These are phyloP conservation scores for Erynnis tages DNA, from an alignment of 2,888 invertebrate species.

Conservation along the genomic window DNA sequence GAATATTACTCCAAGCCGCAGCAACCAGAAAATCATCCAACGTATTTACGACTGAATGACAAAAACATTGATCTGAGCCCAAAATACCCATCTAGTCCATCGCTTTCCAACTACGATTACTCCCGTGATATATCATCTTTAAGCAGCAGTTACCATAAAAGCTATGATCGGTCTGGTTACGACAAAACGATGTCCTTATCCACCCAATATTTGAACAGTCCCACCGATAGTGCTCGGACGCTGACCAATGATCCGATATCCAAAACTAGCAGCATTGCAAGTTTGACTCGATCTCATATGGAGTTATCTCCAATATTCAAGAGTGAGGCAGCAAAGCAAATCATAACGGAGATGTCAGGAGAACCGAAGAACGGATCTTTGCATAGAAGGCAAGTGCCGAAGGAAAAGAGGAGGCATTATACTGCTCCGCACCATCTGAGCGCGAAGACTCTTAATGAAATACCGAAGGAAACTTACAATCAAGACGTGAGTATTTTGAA, in stretches of 20 bases:
- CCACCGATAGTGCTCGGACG: slow-evolving; percentile 70
- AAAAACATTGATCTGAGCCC: slow-evolving; percentile 70
- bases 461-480: slow-evolving; percentile 70
- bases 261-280: slow-evolving; percentile 72
- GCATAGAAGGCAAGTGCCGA: slow-evolving; percentile 87
- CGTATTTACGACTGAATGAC: slow-evolving; percentile 55
- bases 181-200: slow-evolving; percentile 66
- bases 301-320: slow-evolving; percentile 91
- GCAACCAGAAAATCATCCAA: slow-evolving; percentile 51
- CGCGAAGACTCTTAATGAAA: slow-evolving; percentile 82
- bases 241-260: slow-evolving; percentile 73
- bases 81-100: slow-evolving; percentile 73
- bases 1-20: slow-evolving; percentile 60
- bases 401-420: slow-evolving; percentile 92
- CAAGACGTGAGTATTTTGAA: slow-evolving; percentile 65
- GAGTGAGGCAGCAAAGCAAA: slow-evolving; percentile 92
- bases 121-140: slow-evolving; percentile 68
- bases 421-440: slow-evolving; percentile 91
- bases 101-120: slow-evolving; percentile 71
- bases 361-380: slow-evolving; percentile 80
- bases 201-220: slow-evolving; percentile 71
- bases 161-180: slow-evolving; percentile 62
- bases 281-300: slow-evolving; percentile 69
- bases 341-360: slow-evolving; percentile 89
- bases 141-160: slow-evolving; percentile 68